These are phyloP conservation scores for Halcyon leucocephala DNA, from an alignment of 2,797 vertebrate genomes.

Conservation along the genomic window DNA sequence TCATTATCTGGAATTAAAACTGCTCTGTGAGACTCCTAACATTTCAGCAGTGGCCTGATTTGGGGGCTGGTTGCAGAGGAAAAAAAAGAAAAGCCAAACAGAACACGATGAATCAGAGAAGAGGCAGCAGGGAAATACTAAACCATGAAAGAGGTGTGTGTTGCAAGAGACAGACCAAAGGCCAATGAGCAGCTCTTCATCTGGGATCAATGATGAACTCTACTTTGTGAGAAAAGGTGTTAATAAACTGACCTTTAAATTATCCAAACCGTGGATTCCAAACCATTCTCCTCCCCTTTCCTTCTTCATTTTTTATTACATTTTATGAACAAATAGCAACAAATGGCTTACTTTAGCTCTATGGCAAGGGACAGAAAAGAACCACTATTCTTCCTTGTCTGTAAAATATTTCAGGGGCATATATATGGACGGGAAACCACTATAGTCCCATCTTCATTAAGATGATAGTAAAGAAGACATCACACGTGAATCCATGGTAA, in stretches of 20 bases:
- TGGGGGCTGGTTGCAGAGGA: too few relatives aligned
- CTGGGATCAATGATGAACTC: neutral
- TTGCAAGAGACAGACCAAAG: neutral
- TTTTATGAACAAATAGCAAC: neutral
- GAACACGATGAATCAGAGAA: neutral
- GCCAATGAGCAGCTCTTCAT: neutral
- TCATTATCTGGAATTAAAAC: slow-evolving; percentile 1
- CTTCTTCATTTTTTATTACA: neutral
- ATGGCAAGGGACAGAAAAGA: neutral
- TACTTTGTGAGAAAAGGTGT: neutral
- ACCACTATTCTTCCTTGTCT: neutral
- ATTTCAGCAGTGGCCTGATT: neutral
- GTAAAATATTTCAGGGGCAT: neutral
- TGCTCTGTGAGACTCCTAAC: neutral
- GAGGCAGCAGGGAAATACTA: neutral
- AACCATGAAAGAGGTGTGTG: neutral
- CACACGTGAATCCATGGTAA: neutral
- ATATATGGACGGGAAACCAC: neutral
- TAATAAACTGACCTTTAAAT: neutral
- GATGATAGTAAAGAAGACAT: neutral
- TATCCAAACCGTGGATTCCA: neutral
- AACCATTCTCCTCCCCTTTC: neutral
- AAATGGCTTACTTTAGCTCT: neutral
- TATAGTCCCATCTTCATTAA: neutral
- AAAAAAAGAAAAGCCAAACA: neutral